A percentile compares a stretch with the other conserved stretches of the same genome.
phyloP scores from a whole-genome alignment of 2,888 invertebrate species.

The Nomada ruficornis region DNA sequence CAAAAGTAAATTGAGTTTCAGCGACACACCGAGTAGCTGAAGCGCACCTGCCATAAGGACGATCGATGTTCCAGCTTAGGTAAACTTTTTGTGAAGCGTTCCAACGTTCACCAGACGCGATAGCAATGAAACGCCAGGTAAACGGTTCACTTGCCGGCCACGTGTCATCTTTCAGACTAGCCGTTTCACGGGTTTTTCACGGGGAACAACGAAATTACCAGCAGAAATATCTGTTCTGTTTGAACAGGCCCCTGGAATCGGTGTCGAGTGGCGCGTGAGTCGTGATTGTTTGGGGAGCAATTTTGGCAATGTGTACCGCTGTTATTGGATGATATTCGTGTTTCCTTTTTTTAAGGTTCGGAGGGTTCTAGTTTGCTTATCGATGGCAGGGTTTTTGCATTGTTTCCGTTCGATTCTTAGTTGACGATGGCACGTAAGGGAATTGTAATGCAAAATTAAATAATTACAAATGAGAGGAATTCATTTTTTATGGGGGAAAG shows the following conservation, averaged over 20 bases:
- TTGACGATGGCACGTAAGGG: too few relatives aligned
- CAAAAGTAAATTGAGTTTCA: not conserved
- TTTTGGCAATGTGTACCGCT: not conserved
- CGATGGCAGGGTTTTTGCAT: not conserved
- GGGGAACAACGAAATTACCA: conserved; percentile 33
- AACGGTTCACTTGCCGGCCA: conserved; percentile 73
- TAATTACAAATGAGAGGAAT: too few relatives aligned
- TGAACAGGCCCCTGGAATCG: conserved; percentile 19
- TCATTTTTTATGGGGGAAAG: too few relatives aligned
- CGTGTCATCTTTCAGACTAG: conserved; percentile 78
- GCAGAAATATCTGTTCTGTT: conserved; percentile 9
- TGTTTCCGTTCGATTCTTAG: too few relatives aligned
- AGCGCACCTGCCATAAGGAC: conserved; percentile 65
- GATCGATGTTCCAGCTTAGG: conserved; percentile 74
- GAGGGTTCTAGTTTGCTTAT: not conserved
- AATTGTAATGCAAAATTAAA: too few relatives aligned
- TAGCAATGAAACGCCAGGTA: conserved; percentile 74
- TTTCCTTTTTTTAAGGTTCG: too few relatives aligned
- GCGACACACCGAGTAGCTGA: conserved; percentile 2
- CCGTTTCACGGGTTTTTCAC: conserved; percentile 45
- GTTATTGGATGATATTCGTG: not conserved
- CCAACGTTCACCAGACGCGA: conserved; percentile 63
- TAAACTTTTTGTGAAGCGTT: conserved; percentile 54
- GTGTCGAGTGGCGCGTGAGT: not conserved
- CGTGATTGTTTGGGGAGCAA: conserved; percentile 22